Conservation (phyloP, 2,888 invertebrate genomes). For the Lasioglossum morio region DNA sequence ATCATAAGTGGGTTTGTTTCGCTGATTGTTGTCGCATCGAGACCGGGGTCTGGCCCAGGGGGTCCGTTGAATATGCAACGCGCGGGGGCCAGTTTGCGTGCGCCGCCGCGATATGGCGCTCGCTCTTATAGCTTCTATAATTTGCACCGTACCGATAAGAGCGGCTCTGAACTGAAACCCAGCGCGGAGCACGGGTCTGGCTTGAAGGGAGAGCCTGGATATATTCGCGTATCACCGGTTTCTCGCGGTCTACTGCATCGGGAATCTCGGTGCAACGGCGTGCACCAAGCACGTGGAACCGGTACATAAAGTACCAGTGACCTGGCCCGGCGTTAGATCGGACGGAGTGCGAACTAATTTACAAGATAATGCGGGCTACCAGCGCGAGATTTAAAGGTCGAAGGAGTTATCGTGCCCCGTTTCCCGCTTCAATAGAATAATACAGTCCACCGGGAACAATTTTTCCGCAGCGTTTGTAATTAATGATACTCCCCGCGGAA, state of each 20-base stretch:
- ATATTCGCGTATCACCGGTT: slow-evolving; percentile 30
- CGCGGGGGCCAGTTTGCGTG: slow-evolving; percentile 51
- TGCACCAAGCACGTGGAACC: slow-evolving; percentile 38
- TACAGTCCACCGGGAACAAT: background rate
- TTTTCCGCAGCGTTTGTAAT: background rate
- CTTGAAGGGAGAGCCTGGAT: background rate
- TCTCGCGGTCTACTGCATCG: slow-evolving; percentile 39
- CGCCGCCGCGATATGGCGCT: slow-evolving; percentile 64
- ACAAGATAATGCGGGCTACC: slow-evolving; percentile 61
- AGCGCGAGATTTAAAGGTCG: slow-evolving; percentile 53
- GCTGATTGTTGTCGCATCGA: slow-evolving; percentile 82
- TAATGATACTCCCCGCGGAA: slow-evolving; percentile 43
- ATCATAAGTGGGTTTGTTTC: slow-evolving; percentile 83
- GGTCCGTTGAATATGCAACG: slow-evolving; percentile 80
- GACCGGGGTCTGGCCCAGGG: slow-evolving; percentile 68
- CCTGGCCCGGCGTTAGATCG: slow-evolving; percentile 48
- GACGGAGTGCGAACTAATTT: slow-evolving; percentile 56
- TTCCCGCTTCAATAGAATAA: slow-evolving; percentile 48
- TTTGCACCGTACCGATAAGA: slow-evolving; percentile 76
- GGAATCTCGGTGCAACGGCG: slow-evolving; percentile 38
- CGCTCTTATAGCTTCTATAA: slow-evolving; percentile 74
- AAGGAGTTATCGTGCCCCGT: slow-evolving; percentile 34
- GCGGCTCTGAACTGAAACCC: slow-evolving; percentile 11
- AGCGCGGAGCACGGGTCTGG: background rate
- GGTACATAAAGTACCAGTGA: slow-evolving; percentile 57